A percentile compares a stretch with the other conserved stretches of the same genome.
Evolutionary conservation across 2,888 invertebrate species (phyloP).

Genomic region (Ophioninae sp.): DNA sequence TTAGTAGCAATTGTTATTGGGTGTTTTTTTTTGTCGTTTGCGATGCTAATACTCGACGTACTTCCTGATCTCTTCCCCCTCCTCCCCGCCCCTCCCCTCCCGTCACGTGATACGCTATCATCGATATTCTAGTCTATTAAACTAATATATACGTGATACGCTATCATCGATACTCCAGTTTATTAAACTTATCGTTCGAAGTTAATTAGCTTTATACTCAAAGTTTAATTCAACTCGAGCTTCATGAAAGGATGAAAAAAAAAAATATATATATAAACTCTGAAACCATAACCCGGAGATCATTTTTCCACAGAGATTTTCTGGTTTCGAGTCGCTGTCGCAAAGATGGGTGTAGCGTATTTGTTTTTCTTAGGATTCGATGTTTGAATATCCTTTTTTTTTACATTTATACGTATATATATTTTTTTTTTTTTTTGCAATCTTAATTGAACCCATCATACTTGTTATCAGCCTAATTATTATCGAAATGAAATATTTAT

Average conservation of each 20-base stretch:
- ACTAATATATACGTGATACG: not conserved
- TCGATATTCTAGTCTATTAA: conserved; percentile 28
- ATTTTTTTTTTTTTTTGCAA: not conserved
- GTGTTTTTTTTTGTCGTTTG: conserved; percentile 13
- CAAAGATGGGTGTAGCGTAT: not conserved
- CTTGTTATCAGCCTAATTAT: conserved; percentile 25
- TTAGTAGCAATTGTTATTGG: conserved; percentile 32
- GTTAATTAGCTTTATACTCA: not conserved
- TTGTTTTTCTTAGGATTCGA: conserved; percentile 23
- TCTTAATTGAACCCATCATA: conserved; percentile 1
- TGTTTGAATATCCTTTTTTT: not conserved
- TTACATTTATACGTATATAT: conserved; percentile 1
- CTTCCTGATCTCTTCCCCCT: conserved; percentile 7
- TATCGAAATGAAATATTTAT: conserved; percentile 4
- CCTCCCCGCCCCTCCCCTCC: no score
- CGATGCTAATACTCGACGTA: not conserved
- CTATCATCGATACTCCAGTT: conserved; percentile 26
- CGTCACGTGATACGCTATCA: conserved; percentile 2
- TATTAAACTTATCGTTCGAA: conserved; percentile 6
- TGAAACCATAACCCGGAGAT: not conserved
- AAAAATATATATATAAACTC: no score
- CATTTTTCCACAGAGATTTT: not conserved
- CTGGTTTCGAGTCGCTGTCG: conserved; percentile 5
- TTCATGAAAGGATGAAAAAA: not conserved
- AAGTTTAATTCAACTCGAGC: conserved; percentile 12